Evolutionary conservation across 2,797 vertebrate species (phyloP), one percentile per base, ranked within the genome.

Genomic region (Danio jaintianensis): DNA sequence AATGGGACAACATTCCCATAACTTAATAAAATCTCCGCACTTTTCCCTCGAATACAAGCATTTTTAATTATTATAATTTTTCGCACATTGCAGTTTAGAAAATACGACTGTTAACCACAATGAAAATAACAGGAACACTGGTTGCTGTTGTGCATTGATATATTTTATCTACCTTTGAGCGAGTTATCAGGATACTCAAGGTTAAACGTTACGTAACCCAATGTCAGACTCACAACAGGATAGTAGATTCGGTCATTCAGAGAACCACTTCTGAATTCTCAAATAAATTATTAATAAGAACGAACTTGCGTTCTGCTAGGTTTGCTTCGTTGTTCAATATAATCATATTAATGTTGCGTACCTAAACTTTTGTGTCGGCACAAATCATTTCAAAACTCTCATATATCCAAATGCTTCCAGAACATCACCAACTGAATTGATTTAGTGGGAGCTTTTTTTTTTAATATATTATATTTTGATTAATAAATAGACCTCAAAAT

Each of bases 191-290:
- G 38, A 64, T 12, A 12, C 59, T 67, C 63, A 84, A 83, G 82
- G 76, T 78, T 82, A 71, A 73, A 78, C 47, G 78, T 87, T 87
- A 55, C 62, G 61, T 83, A 84, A 83, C 75, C 29, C 7, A 80
- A 75, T 68, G 59, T 71, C 48, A 55, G 48, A 43, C 43, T 59
- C 22, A 9, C 9, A 78, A 16, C 63, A 16, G 12, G 7, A 20
- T 22, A 36, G 13, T n/a, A 40, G 48, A 10, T 52, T n/a, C 4
- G 15, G 38, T 59, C 48, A 15, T 50, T 20, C 6, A 52, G n/a
- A 29, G 29, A n/a, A n/a, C 29, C 29, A 29, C 29, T 29, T 29
- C n/a, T n/a, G n/a, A 29, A 29, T 29, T 3, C 29, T 29, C 29
- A 29, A 29, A 1, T 29, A 29, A 29, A 29, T 29, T 29, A 1